A percentile compares a stretch with the other conserved stretches of the same genome.
Evolutionary conservation across 2,113 vertebrate genomes (phyloP).

Genomic region (Thinocorus orbignyianus): DNA sequence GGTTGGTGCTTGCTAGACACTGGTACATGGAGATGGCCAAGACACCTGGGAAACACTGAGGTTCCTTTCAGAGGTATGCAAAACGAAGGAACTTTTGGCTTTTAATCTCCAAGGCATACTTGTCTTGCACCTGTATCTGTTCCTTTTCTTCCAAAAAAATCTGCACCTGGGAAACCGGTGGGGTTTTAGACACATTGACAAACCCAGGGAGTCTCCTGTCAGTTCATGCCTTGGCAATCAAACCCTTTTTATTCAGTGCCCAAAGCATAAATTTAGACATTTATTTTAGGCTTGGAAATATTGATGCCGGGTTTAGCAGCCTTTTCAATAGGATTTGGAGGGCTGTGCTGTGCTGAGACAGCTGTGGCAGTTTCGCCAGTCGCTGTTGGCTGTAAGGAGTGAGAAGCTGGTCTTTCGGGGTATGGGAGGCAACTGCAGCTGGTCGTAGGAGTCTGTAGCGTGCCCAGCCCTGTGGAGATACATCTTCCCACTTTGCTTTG

Average conservation of each 20-base stretch:
- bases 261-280: neutral
- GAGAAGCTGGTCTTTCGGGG: neutral
- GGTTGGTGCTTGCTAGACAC: neutral
- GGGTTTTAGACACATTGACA: neutral
- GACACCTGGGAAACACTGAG: neutral
- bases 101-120: neutral
- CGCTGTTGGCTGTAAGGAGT: neutral
- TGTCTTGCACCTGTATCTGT: neutral
- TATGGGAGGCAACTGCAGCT: neutral
- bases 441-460: rapidly evolving
- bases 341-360: neutral
- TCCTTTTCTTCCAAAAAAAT: neutral
- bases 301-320: neutral
- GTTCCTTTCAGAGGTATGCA: neutral
- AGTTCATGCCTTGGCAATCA: neutral
- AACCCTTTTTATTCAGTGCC: neutral
- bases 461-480: neutral
- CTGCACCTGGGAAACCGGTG: neutral
- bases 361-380: neutral
- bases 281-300: neutral
- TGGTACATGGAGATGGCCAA: neutral
- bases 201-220: neutral
- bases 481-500: neutral
- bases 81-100: neutral
- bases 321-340: neutral